A percentile compares a stretch with the other conserved stretches of the same genome.
Conservation (phyloP, 30 jellyfish, hydroid and myxozoan species). For the Turritopsis rubra region DNA sequence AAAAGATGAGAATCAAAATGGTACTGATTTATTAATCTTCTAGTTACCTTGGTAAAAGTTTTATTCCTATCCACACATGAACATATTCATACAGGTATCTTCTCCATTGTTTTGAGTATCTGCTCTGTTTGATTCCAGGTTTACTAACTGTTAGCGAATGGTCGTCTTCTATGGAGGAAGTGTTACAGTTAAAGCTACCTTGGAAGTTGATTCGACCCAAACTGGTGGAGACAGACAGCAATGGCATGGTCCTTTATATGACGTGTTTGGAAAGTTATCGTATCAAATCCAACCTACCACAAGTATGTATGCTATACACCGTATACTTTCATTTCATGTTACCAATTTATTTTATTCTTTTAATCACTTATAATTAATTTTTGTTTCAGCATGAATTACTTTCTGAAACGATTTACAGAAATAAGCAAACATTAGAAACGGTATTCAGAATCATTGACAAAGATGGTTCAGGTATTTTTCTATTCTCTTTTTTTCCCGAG, state of each 20-base stretch:
- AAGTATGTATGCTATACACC: constrained; percentile 22
- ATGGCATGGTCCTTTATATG: constrained; percentile 49
- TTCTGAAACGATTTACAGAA: constrained; percentile 65
- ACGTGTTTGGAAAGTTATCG: constrained; percentile 50
- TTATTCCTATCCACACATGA: too few species aligned
- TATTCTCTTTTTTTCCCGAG: background rate
- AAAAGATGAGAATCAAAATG: constrained; percentile 8
- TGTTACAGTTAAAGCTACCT: constrained; percentile 47
- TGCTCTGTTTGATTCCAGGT: constrained; percentile 17
- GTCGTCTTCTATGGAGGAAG: constrained; percentile 45
- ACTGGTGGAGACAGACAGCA: constrained; percentile 46
- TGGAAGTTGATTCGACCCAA: constrained; percentile 50
- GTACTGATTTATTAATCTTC: background rate
- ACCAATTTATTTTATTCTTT: too few species aligned
- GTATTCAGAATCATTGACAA: constrained; percentile 75
- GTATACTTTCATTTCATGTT: constrained; percentile 6
- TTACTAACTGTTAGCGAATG: constrained; percentile 35
- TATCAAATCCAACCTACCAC: constrained; percentile 55
- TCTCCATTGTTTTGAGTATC: constrained; percentile 6
- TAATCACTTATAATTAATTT: too few species aligned
- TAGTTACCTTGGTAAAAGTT: too few species aligned
- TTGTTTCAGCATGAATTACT: constrained; percentile 18
- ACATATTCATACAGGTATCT: too few species aligned
- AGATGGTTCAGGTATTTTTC: constrained; percentile 76
- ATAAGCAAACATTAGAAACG: constrained; percentile 59